Evolutionary conservation across 2,888 invertebrate species (phyloP).

Genomic region (Nomada flava): DNA sequence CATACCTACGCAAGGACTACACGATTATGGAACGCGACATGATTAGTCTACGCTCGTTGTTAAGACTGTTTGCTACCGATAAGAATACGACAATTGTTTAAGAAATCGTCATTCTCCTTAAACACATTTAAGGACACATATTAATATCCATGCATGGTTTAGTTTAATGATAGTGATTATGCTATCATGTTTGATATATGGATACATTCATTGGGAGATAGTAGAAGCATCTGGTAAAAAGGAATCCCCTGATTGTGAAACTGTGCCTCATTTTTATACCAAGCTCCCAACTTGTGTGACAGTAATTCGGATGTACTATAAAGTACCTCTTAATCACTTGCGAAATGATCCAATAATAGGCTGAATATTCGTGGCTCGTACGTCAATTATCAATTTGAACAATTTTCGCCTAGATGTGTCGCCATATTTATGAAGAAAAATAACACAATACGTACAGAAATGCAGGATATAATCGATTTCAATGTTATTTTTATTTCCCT

Average conservation of each 20-base stretch:
- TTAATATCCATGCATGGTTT: slow-evolving; percentile 84
- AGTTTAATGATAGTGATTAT: slow-evolving; percentile 79
- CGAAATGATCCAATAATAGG: slow-evolving; percentile 72
- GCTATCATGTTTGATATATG: slow-evolving; percentile 80
- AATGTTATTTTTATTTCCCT: slow-evolving; percentile 36
- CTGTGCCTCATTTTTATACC: slow-evolving; percentile 83
- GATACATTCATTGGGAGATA: slow-evolving; percentile 83
- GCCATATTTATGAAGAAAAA: slow-evolving; percentile 51
- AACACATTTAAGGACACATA: slow-evolving; percentile 81
- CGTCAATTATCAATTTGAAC: slow-evolving; percentile 75
- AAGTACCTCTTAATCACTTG: slow-evolving; percentile 68
- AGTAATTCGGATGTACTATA: slow-evolving; percentile 69
- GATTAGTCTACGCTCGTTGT: slow-evolving; percentile 83
- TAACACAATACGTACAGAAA: slow-evolving; percentile 46
- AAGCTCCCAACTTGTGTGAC: slow-evolving; percentile 78
- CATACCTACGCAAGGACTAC: slow-evolving; percentile 82
- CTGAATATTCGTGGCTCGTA: slow-evolving; percentile 75
- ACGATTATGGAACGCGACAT: slow-evolving; percentile 82
- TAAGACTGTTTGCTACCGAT: slow-evolving; percentile 83
- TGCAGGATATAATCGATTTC: slow-evolving; percentile 40
- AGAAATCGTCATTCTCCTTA: slow-evolving; percentile 77
- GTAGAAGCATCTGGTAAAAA: slow-evolving; percentile 78
- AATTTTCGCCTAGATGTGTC: slow-evolving; percentile 77
- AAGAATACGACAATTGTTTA: slow-evolving; percentile 81
- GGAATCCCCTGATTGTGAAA: slow-evolving; percentile 81